Conservation (phyloP, 1,140 invertebrate genomes). For the Schlechtendalia chinensis region DNA sequence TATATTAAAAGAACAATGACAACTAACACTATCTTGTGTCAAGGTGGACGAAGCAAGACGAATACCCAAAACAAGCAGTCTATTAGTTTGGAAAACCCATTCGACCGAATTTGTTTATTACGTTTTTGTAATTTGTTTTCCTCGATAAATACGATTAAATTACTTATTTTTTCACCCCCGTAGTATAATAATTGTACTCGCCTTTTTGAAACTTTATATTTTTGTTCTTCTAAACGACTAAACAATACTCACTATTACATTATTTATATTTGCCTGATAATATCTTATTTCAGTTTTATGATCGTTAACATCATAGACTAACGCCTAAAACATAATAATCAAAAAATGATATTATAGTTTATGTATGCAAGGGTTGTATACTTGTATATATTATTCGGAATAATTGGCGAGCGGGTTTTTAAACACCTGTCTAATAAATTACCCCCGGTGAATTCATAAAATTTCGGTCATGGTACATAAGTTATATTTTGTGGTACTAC, state of each 20-base stretch:
- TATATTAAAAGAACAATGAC: no score
- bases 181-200: not conserved
- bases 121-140: no score
- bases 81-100: no score
- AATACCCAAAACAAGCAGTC: no score
- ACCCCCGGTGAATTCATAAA: constrained; percentile 16
- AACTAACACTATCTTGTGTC: no score
- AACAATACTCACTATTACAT: not conserved
- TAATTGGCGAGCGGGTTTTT: constrained; percentile 8
- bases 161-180: no score
- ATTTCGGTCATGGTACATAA: constrained; percentile 24
- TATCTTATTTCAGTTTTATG: not conserved
- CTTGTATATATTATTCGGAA: not conserved
- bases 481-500: constrained; percentile 11
- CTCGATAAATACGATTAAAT: no score
- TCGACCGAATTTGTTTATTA: no score
- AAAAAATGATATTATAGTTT: not conserved
- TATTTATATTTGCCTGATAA: not conserved
- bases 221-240: not conserved
- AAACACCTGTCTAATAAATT: constrained; percentile 41
- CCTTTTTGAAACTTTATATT: not conserved
- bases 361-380: not conserved
- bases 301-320: not conserved
- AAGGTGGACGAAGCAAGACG: no score
- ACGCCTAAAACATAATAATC: constrained; percentile 2